These are phyloP conservation scores for Lota lota DNA, from an alignment of 2,113 vertebrate species.

Conservation along the genomic window DNA sequence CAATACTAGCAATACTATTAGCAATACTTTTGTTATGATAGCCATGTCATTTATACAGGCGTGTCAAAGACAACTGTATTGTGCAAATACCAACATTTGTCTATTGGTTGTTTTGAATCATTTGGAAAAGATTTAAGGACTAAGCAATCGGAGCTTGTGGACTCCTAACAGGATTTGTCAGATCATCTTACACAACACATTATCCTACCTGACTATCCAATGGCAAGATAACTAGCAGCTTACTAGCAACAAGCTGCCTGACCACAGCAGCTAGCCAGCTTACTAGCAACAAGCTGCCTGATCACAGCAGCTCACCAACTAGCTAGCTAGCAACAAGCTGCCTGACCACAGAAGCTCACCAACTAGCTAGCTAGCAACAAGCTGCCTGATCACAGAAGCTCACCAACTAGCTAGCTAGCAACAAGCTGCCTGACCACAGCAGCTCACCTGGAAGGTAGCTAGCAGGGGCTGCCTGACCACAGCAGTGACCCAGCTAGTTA, in stretches of 20 bases:
- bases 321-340: constrained; percentile 56
- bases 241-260: constrained; percentile 14
- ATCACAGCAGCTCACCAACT: constrained; percentile 6
- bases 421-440: constrained; percentile 56
- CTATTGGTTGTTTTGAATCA: no score
- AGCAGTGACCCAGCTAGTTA: constrained; percentile 25
- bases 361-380: constrained; percentile 35
- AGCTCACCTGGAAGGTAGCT: constrained; percentile 24
- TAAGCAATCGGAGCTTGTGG: no score
- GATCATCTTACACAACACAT: no score
- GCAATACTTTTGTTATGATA: no score
- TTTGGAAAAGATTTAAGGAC: no score
- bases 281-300: constrained; percentile 11
- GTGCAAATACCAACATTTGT: no score
- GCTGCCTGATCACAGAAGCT: constrained; percentile 53
- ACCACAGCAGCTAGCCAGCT: not conserved
- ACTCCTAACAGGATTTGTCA: no score
- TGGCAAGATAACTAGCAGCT: not conserved
- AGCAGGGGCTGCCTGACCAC: constrained; percentile 58
- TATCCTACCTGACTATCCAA: not conserved
- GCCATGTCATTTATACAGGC: no score
- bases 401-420: constrained; percentile 32
- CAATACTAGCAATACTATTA: no score
- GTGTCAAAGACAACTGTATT: no score
- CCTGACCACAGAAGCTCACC: constrained; percentile 36